Base-by-base conservation (phyloP, 2,113 vertebrate species). In the Chaetorhynchus papuensis region DNA sequence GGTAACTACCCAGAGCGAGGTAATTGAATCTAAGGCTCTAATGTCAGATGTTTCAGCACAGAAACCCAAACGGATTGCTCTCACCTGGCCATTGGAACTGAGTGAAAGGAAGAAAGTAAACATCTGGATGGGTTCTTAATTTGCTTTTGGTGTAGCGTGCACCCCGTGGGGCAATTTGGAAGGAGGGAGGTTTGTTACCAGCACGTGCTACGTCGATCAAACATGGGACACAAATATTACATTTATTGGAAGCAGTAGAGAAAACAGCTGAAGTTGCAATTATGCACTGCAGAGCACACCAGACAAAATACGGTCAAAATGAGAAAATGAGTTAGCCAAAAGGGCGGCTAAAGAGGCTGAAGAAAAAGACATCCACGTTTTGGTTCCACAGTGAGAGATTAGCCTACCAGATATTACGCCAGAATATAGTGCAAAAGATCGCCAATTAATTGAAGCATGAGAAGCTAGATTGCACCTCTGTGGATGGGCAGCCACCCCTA, bases 131-230 rank as follows among this genome's bases (percentile, higher is more conserved):
- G 19, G 47, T n/a, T 64, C 41, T 64, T 28, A 84, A 33, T 56
- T n/a, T 47, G 28, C 19, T 28, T 74, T 74, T 47, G 24, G n/a
- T 1, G 1, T 12, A n/a, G 19, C 2, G 6, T 28, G 8, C 30
- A 56, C 23, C n/a, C 60, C 1, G 1, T 15, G 30, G 39, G 28
- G 30, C 15, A 47, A 2, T 65, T 13, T 49, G 50, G 60, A 20
- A 28, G 35, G 79, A 50, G 24, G 12, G 19, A 42, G 15, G 54
- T 35, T 70, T 49, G 19, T 19, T 6, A 23, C 11, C 44, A 50
- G 45, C 45, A 49, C 21, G 3, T 14, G 39, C 26, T 7, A 7
- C 4, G 7, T 18, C 0, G 0, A 16, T 14, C 23, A 59, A 49
- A 41, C 53, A 14, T 4, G 30, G 35, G 44, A 50, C 31, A 70